Evolutionary conservation across 2,113 vertebrate species (phyloP), one percentile per base, ranked within the genome.

Genomic region (Sceloporus tristichus): DNA sequence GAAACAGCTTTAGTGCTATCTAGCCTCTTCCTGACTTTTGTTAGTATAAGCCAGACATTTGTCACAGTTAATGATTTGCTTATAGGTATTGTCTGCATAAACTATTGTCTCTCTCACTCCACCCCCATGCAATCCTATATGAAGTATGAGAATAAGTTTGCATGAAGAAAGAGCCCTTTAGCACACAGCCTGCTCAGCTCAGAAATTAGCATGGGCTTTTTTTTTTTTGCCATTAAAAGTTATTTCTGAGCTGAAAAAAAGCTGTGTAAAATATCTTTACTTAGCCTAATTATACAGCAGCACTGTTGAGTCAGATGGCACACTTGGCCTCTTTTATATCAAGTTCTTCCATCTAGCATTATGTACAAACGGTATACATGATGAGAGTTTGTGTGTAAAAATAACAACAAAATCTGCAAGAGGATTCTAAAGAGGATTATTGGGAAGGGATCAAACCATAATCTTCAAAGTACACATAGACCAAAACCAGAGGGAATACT

Each of bases 41-140:
- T 85, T 85, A 77, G 84, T 65, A 78, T 78, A 85, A 85, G 74
- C 74, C 84, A 77, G 74, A 85, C 84, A 85, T 85, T 85, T 66
- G 84, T 29, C 74, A 85, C 73, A 85, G 38, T 77, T 66, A 77
- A 74, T 78, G 59, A 77, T 85, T 77, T 68, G 27, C 85, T 78
- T 68, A 18, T 38, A 27, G 40, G 85, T 54, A 86, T 62, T 78
- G 62, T 68, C 85, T 68, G 23, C 40, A 79, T 48, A 79, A 78
- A 40, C 40, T 53, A 34, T 86, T 86, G 29, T 86, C 38, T 29
- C 40, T 21, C 40, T 19, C 7, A 29, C 11, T 5, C 11, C 48
- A 38, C 9, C n/a, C 29, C 4, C 2, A 11, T 56, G 16, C 19
- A 70, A 34, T 16, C 62, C 1, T 86, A 21, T 10, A 65, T 48